phyloP scores from a whole-genome alignment of 2,888 invertebrate genomes.

The Lasiommata megera region DNA sequence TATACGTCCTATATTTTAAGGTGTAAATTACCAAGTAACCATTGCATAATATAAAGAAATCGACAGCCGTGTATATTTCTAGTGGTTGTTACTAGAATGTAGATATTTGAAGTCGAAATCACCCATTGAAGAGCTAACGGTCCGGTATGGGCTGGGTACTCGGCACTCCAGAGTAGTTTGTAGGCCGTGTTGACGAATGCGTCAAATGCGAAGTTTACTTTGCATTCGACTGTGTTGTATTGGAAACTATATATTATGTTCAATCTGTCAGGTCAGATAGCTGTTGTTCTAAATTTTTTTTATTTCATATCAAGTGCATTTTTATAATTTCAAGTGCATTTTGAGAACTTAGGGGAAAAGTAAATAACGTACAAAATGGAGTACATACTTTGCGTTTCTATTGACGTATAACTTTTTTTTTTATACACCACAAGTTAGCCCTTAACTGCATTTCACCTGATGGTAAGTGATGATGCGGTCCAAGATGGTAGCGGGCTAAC shows the following conservation, averaged over 20 bases:
- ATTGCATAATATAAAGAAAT: not conserved
- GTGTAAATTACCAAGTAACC: not conserved
- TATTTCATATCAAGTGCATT: too few species aligned
- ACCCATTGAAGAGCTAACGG: constrained; percentile 25
- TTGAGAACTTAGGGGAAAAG: too few species aligned
- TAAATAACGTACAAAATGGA: too few species aligned
- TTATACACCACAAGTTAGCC: too few species aligned
- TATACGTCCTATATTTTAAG: not conserved
- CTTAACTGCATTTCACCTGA: too few species aligned
- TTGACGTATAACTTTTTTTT: too few species aligned
- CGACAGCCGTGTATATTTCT: not conserved
- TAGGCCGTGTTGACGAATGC: constrained; percentile 25
- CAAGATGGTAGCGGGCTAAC: too few species aligned
- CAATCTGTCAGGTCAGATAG: constrained; percentile 2
- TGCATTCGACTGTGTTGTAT: constrained; percentile 11
- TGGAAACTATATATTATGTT: constrained; percentile 4
- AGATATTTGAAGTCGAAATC: constrained; percentile 18
- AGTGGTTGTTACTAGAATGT: constrained; percentile 15
- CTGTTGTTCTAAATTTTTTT: not conserved
- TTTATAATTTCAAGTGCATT: too few species aligned
- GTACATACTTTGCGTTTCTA: too few species aligned
- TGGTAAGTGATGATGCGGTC: too few species aligned
- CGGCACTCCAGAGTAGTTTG: constrained; percentile 18
- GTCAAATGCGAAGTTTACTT: constrained; percentile 11
- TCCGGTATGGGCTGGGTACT: constrained; percentile 7